phyloP scores from a whole-genome alignment of 2,888 invertebrate species.

The Nephrotoma guestfalica region DNA sequence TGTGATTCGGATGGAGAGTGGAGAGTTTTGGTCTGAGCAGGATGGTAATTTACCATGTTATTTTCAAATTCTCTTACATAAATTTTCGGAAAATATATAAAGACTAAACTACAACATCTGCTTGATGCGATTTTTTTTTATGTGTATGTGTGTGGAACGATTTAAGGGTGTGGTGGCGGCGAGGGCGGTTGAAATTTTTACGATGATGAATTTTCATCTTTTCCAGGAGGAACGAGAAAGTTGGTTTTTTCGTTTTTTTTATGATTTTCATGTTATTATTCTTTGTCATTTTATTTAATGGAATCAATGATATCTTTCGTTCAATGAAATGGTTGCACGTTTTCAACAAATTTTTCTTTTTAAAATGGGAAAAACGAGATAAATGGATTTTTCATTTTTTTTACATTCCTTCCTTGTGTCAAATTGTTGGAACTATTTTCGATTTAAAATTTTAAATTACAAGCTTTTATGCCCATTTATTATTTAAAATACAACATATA shows the following conservation, averaged over 20 bases:
- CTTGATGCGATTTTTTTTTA: background rate
- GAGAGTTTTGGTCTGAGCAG: background rate
- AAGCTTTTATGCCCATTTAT: background rate
- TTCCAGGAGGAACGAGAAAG: background rate
- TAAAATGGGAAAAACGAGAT: background rate
- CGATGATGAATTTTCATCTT: background rate
- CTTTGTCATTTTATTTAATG: background rate
- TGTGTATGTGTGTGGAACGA: background rate
- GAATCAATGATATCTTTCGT: background rate
- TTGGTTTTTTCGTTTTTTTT: background rate
- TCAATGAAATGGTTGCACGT: background rate
- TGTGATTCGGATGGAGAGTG: too few relatives aligned
- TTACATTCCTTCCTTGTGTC: background rate
- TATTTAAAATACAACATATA: background rate
- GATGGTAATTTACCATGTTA: background rate
- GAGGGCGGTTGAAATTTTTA: background rate
- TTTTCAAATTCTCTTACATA: background rate
- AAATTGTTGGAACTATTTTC: background rate
- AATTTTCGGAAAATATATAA: background rate
- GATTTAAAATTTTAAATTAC: background rate
- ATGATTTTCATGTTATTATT: background rate
- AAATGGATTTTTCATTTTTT: background rate
- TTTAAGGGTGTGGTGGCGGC: background rate
- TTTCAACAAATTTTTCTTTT: background rate
- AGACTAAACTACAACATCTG: background rate